Evolutionary conservation across 2,888 invertebrate species (phyloP).

Genomic region (Platynereis dumerilii): DNA sequence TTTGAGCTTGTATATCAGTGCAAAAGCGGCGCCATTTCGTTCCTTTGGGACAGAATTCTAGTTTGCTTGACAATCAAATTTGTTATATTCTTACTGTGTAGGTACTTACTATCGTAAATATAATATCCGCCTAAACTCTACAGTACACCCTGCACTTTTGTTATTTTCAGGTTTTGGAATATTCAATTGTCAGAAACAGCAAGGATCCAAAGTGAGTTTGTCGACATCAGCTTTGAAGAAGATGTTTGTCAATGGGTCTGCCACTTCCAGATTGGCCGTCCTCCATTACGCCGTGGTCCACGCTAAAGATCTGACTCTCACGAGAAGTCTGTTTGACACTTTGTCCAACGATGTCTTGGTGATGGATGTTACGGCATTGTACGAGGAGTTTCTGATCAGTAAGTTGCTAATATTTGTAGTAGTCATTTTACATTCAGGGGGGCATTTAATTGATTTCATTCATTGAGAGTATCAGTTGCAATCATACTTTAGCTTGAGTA

Average conservation of each 20-base stretch:
- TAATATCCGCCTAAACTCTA: too few species aligned
- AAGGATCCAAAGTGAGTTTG: background rate
- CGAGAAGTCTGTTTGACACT: conserved; percentile 69
- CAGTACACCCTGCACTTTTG: too few species aligned
- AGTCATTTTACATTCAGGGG: background rate
- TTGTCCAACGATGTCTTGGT: conserved; percentile 67
- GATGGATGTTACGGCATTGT: conserved; percentile 72
- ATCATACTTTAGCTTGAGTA: too few species aligned
- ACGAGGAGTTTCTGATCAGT: conserved; percentile 83
- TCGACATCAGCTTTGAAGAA: too few species aligned
- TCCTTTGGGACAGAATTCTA: too few species aligned
- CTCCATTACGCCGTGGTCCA: conserved; percentile 84
- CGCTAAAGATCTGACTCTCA: conserved; percentile 75
- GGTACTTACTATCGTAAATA: too few species aligned
- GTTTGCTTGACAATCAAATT: background rate
- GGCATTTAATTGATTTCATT: background rate
- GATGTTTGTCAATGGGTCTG: conserved; percentile 34
- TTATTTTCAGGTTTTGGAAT: conserved; percentile 2
- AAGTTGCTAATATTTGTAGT: conserved; percentile 59
- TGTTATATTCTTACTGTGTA: background rate
- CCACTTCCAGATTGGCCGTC: conserved; percentile 70
- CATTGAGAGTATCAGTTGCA: too few species aligned
- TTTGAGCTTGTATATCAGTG: too few species aligned
- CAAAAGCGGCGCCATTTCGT: too few species aligned
- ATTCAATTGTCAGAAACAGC: background rate